phyloP scores from a whole-genome alignment of 1,140 invertebrate genomes.

The Drosophila burlai region DNA sequence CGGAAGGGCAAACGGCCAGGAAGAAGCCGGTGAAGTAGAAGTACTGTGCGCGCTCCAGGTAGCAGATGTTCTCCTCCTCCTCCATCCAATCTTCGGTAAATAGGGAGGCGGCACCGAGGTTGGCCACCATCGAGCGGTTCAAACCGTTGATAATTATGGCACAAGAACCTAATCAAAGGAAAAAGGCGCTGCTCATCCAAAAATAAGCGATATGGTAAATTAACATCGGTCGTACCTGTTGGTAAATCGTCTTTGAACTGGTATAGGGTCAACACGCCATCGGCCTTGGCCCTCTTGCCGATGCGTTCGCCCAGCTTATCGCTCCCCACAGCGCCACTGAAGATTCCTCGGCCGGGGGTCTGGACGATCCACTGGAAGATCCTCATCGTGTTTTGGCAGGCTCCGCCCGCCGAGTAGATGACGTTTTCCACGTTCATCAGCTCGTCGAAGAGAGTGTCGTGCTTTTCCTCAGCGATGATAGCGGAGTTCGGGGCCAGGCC shows the following conservation, averaged over 20 bases:
- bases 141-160: conserved; percentile 89
- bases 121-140: conserved; percentile 62
- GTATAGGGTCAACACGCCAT: conserved; percentile 94
- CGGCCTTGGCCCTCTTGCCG: conserved; percentile 90
- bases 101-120: conserved; percentile 57
- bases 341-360: conserved; percentile 91
- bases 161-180: conserved; percentile 89
- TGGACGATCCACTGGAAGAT: conserved; percentile 97
- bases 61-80: conserved; percentile 52
- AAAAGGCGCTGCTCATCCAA: no score
- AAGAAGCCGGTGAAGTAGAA: conserved; percentile 69
- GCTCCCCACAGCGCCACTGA: conserved; percentile 97
- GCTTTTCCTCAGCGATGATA: conserved; percentile 96
- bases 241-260: conserved; percentile 90
- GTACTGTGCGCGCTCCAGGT: conserved; percentile 38
- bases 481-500: conserved; percentile 95
- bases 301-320: conserved; percentile 96
- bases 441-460: conserved; percentile 89
- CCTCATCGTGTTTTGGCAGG: conserved; percentile 96
- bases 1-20: conserved; percentile 46
- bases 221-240: conserved; percentile 86
- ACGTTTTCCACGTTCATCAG: conserved; percentile 89
- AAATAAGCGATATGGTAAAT: no score
- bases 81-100: conserved; percentile 56
- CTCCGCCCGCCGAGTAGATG: conserved; percentile 96